A percentile compares a stretch with the other conserved stretches of the same genome.
These are phyloP conservation scores for Scaptodrosophila latifasciaeformis DNA, from an alignment of 2,888 invertebrate species.

Conservation along the genomic window DNA sequence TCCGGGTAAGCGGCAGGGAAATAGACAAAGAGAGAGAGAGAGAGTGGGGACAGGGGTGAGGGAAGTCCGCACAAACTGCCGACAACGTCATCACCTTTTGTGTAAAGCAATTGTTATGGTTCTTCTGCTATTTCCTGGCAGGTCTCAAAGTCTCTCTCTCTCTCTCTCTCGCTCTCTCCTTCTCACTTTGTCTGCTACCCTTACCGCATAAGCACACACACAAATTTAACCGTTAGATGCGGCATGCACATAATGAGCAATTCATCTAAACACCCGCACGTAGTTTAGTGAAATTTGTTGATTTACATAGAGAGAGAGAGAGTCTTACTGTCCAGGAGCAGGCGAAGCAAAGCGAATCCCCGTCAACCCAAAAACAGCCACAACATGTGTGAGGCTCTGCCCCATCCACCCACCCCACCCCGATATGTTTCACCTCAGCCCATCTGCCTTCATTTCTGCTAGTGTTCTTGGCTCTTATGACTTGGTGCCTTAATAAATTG, in stretches of 20 bases:
- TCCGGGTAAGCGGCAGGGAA: constrained; percentile 28
- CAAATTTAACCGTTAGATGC: too few relatives aligned
- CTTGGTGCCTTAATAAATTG: constrained; percentile 68
- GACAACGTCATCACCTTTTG: constrained; percentile 57
- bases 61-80: too few relatives aligned
- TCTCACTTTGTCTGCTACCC: neutral
- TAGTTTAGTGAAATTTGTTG: constrained; percentile 64
- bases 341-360: neutral
- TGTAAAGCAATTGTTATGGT: constrained; percentile 8
- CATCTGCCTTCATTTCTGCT: too few relatives aligned
- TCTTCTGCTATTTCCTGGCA: neutral
- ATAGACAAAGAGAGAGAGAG: too few relatives aligned
- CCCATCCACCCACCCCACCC: neutral
- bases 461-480: constrained; percentile 28
- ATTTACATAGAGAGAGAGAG: constrained; percentile 41
- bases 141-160: neutral
- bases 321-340: too few relatives aligned
- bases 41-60: too few relatives aligned
- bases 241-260: constrained; percentile 51
- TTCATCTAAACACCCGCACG: constrained; percentile 65
- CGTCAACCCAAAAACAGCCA: neutral
- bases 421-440: too few relatives aligned
- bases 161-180: too few relatives aligned
- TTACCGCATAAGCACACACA: too few relatives aligned
- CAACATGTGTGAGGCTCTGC: constrained; percentile 9